Evolutionary conservation across 2,797 vertebrate species (phyloP).

Genomic region (Nasua narica): DNA sequence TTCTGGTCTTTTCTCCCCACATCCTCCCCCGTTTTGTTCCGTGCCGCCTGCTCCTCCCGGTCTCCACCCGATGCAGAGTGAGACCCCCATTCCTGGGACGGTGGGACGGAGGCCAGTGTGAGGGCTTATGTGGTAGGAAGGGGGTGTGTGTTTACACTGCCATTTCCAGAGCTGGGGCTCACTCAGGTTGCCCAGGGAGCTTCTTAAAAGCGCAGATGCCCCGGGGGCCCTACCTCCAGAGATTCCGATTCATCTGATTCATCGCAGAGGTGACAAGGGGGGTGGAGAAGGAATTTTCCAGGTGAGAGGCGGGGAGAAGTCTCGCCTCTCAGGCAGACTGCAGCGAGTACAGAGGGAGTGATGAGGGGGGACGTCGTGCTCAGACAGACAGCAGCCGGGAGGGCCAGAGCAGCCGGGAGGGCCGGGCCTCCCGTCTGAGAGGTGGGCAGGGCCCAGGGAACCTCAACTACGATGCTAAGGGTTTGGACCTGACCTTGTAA

Average conservation of each 20-base stretch:
- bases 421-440: background rate
- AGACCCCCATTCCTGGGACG: accelerated
- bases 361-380: accelerated
- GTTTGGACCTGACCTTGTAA: background rate
- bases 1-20: background rate
- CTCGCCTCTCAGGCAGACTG: background rate
- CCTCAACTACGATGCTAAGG: background rate
- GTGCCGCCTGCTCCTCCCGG: background rate
- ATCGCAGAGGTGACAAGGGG: background rate
- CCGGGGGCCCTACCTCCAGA: background rate
- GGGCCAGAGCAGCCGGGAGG: background rate
- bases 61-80: background rate
- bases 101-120: background rate
- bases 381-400: accelerated
- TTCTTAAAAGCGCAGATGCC: conserved; percentile 31
- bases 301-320: background rate
- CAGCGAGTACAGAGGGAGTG: background rate
- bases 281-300: conserved; percentile 40
- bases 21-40: background rate
- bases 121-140: background rate
- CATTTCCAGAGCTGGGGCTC: conserved; percentile 37
- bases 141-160: background rate
- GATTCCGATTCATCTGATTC: conserved; percentile 42
- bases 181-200: conserved; percentile 27
- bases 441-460: background rate